A percentile compares a stretch with the other conserved stretches of the same genome.
Evolutionary conservation across 2,113 vertebrate species (phyloP).

Genomic region (Eleginops maclovinus): DNA sequence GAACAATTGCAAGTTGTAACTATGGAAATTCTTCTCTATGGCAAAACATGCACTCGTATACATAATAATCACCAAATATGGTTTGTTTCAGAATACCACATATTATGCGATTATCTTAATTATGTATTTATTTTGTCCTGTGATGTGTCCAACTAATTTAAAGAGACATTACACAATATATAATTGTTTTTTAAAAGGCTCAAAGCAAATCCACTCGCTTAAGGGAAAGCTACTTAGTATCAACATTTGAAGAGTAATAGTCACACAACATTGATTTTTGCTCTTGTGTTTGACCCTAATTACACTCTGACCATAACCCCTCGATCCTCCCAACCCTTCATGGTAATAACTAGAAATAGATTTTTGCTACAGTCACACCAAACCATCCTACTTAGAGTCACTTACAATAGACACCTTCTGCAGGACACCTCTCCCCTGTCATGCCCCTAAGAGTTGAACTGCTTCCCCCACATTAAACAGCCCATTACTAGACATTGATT

Average conservation of each 20-base stretch:
- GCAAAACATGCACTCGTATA: background rate
- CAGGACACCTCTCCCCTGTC: conserved; percentile 32
- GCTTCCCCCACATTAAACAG: conserved; percentile 71
- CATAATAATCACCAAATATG: background rate
- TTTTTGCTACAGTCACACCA: conserved; percentile 31
- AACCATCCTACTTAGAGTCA: conserved; percentile 19
- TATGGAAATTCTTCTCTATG: background rate
- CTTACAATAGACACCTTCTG: conserved; percentile 33
- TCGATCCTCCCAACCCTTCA: conserved; percentile 1
- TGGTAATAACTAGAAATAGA: conserved; percentile 45
- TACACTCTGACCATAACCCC: conserved; percentile 26
- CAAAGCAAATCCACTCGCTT: background rate
- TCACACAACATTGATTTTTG: conserved; percentile 37
- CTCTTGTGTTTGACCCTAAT: conserved; percentile 38
- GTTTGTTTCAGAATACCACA: background rate
- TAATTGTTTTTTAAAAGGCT: background rate
- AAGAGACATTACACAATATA: background rate
- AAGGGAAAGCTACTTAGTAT: background rate
- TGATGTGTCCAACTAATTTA: background rate
- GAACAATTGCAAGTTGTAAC: background rate
- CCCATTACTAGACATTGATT: conserved; percentile 79
- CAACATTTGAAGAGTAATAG: conserved; percentile 20
- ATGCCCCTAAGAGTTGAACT: conserved; percentile 36
- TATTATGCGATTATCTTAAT: background rate
- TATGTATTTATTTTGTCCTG: background rate